Evolutionary conservation across 1,140 invertebrate genomes (phyloP), one percentile per base, ranked within the genome.

Genomic region (Pollicipes pollicipes): DNA sequence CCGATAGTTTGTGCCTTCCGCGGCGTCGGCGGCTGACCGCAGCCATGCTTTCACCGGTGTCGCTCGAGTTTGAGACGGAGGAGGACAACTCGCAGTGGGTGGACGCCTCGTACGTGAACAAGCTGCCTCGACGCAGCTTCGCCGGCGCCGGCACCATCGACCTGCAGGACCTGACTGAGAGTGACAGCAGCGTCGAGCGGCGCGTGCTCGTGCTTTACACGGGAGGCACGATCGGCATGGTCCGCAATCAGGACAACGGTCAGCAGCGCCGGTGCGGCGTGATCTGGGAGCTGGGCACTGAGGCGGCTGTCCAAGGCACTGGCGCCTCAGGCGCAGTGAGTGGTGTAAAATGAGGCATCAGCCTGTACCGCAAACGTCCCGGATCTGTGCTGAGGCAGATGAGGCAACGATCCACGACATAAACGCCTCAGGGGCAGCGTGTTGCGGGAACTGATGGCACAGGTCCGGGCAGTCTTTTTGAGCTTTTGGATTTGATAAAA

Each of bases 151-250:
- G 45, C 45, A 21, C 10, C 24, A 21, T 58, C 45, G 45, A 58
- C 45, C 45, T 58, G 45, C 45, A 58, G 45, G 45, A 58, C 45
- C 45, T 58, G 45, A 21, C 45, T 21, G 45, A 58, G 45, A 3
- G 27, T 28, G 64, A 66, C n/a, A n/a, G 10, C n/a, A n/a, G 68
- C 13, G 71, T 73, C 26, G 75, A 77, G 71, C 72, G 71, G 24
- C 71, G 74, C 24, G 87, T 93, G 4, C 80, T 91, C 24, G 90
- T 93, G 28, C 80, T 94, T 2, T 93, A 92, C 73, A 93, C 90
- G 0, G 91, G 91, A 10, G 91, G 91, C 24, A 94, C 91, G 0
- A 94, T 94, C 73, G 91, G 91, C 29, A 94, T 94, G 91, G 81
- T 89, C 73, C 83, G 86, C 72, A 89, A 90, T 77, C 80, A 84